Base-by-base conservation (phyloP, 2,113 vertebrate genomes). In the Rhinopithecus roxellana region DNA sequence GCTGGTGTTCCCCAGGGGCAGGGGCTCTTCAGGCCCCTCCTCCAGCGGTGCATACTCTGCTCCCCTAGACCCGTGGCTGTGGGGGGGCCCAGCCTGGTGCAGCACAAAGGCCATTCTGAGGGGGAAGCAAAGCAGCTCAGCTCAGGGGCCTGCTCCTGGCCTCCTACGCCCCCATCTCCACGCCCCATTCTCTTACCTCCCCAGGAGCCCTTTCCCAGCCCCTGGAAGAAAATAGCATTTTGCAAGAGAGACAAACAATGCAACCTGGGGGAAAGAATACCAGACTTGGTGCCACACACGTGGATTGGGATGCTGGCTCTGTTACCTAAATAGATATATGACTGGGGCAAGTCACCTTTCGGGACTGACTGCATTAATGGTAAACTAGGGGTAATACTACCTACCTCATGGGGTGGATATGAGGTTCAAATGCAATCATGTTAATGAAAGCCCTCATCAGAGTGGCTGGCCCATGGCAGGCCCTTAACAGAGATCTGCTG, bases 41-140 rank as follows among this genome's bases (percentile, higher is more conserved):
- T 99, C 99, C 20, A 99, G 99, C 64, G 99, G 99, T 84, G 99
- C 99, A 14, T 99, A 99, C 5, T 99, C 99, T 8, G 99, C 32
- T 95, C 74, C 91, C 40, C 59, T 88, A 17, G 98, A 96, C 59
- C 99, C 97, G 0, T 99, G 99, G 93, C 98, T 89, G 25, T 99
- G 99, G 96, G 99, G 96, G 1, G 98, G 97, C 8, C 99, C 99
- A 10, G 99, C 99, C 97, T 99, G 99, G 94, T 99, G 99, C 82
- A 99, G 99, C 98, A 99, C 99, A 98, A 99, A 99, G 92, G 99
- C 99, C 99, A 99, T 99, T 95, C 99, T 99, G 98, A 40, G 82
- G 97, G 91, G 94, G 81, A 91, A 98, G 95, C 57, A 88, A 82
- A 97, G 81, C 18, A 5, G 84, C 80, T 98, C 75, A 96, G 97